These are phyloP conservation scores for Ceraclea dissimilis DNA, from an alignment of 2,888 invertebrate genomes.

Conservation along the genomic window DNA sequence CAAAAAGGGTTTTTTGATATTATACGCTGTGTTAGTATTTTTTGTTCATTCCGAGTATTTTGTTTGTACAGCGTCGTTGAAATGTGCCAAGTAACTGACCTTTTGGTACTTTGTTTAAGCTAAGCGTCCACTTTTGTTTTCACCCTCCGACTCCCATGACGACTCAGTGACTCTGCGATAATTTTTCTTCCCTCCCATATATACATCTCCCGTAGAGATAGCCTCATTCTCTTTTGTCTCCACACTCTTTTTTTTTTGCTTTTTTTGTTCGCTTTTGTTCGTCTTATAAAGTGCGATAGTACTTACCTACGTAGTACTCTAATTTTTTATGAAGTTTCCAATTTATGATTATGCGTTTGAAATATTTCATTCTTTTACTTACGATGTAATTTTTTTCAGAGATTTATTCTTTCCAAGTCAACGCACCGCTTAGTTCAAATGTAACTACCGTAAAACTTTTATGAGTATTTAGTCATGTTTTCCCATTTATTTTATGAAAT, in stretches of 20 bases:
- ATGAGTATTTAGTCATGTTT: too few species aligned
- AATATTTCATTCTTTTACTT: too few species aligned
- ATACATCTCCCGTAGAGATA: conserved; percentile 8
- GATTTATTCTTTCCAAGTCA: too few species aligned
- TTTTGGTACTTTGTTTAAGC: conserved; percentile 8
- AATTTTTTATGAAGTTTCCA: too few species aligned
- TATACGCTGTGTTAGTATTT: background rate
- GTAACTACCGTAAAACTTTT: too few species aligned
- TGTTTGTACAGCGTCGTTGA: background rate
- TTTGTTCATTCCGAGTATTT: background rate
- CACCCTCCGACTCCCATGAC: conserved; percentile 19
- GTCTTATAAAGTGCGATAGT: background rate
- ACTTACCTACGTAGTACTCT: too few species aligned
- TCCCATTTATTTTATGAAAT: too few species aligned
- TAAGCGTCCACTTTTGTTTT: conserved; percentile 11
- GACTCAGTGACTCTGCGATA: conserved; percentile 20
- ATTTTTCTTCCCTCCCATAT: conserved; percentile 20
- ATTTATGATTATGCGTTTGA: too few species aligned
- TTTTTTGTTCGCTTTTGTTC: background rate
- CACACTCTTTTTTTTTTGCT: background rate
- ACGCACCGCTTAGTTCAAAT: too few species aligned
- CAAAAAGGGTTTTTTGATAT: background rate
- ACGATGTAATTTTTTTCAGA: too few species aligned
- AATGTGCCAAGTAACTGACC: conserved; percentile 1
- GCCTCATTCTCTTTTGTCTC: conserved; percentile 6